A percentile compares a stretch with the other conserved stretches of the same genome.
These are phyloP conservation scores for Kuschelorhynchus macadamiae DNA, from an alignment of 2,888 invertebrate species.

Conservation along the genomic window DNA sequence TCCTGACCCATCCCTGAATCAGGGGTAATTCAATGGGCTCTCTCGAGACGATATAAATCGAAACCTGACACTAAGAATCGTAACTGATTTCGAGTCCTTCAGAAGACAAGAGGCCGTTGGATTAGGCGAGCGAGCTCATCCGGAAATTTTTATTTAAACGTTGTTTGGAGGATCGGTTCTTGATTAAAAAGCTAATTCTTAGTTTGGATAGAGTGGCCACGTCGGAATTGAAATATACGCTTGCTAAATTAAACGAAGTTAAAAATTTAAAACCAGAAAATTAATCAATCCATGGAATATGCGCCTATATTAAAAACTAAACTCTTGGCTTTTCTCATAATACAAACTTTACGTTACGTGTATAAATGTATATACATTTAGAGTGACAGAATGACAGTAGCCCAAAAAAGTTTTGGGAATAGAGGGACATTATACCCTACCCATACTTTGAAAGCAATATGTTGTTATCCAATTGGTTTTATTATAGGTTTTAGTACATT, in stretches of 20 bases:
- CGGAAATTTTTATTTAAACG: constrained; percentile 42
- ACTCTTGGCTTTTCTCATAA: no score
- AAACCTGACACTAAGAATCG: constrained; percentile 42
- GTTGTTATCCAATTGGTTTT: no score
- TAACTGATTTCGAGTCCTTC: constrained; percentile 43
- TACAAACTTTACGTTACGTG: no score
- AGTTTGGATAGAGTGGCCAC: constrained; percentile 8
- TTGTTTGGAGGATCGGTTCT: constrained; percentile 28
- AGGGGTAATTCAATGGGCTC: constrained; percentile 29
- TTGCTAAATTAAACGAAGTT: neutral
- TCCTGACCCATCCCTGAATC: constrained; percentile 9
- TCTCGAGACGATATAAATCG: constrained; percentile 44
- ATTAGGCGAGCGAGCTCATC: constrained; percentile 29
- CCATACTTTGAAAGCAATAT: no score
- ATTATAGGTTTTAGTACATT: no score
- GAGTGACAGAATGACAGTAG: no score
- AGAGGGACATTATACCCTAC: no score
- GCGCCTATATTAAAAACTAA: no score
- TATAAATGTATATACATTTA: no score
- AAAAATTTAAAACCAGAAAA: neutral
- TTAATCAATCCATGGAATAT: neutral
- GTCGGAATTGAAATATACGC: neutral
- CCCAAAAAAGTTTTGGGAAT: no score
- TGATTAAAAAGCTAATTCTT: constrained; percentile 44
- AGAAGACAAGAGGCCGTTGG: constrained; percentile 30